A percentile compares a stretch with the other conserved stretches of the same genome.
These are phyloP conservation scores for Bucco capensis DNA, from an alignment of 2,113 vertebrate genomes.

Conservation along the genomic window DNA sequence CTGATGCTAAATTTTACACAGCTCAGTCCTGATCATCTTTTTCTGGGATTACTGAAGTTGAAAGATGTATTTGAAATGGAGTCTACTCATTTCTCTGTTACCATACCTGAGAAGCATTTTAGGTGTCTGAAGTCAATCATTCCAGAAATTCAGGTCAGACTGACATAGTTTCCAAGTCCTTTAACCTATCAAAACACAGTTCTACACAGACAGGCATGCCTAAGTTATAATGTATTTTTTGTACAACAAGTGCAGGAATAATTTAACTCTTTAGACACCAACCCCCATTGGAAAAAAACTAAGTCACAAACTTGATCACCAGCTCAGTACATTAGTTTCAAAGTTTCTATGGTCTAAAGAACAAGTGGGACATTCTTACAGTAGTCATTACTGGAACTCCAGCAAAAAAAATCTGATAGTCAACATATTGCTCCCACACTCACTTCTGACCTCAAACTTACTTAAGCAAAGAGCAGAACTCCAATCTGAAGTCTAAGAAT, in stretches of 20 bases:
- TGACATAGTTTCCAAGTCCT: not conserved
- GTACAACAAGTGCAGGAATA: not conserved
- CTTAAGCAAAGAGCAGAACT: not conserved
- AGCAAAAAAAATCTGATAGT: not conserved
- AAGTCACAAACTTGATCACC: not conserved
- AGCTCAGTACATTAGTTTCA: not conserved
- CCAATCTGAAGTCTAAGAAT: not conserved
- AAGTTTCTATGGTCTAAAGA: not conserved
- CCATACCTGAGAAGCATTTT: not conserved
- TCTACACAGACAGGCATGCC: not conserved
- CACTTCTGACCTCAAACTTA: not conserved
- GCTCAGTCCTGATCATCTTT: not conserved
- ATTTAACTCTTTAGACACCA: not conserved
- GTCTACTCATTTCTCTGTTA: not conserved
- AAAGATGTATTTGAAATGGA: not conserved
- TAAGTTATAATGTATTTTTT: not conserved
- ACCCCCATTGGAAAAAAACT: not conserved
- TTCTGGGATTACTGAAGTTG: not conserved
- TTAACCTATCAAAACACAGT: not conserved
- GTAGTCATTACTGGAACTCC: not conserved
- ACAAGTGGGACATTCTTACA: not conserved
- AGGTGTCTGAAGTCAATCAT: not conserved
- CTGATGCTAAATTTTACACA: not conserved
- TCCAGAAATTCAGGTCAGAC: constrained; percentile 27
- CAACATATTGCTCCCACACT: not conserved